Evolutionary conservation across 2,113 vertebrate species (phyloP).

Genomic region (Polyodon spathula): DNA sequence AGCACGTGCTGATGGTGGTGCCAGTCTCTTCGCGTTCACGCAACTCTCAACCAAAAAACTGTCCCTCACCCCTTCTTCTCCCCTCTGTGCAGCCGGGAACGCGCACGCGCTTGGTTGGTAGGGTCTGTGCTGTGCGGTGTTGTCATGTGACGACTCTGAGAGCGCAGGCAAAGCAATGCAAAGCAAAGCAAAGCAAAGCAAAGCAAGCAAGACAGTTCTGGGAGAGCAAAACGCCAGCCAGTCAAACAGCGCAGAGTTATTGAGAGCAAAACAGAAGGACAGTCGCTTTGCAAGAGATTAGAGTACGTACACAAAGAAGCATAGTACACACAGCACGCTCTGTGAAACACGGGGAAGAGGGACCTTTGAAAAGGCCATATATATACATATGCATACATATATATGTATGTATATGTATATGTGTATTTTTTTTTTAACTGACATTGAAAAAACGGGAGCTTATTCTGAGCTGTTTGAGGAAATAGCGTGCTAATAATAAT

Average conservation of each 20-base stretch:
- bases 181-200: no score
- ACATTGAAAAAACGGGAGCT: conserved; percentile 31
- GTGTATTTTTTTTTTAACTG: no score
- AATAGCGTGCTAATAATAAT: conserved; percentile 23
- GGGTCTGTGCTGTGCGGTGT: conserved; percentile 22
- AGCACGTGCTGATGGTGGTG: no score
- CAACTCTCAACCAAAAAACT: no score
- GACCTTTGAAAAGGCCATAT: conserved; percentile 26
- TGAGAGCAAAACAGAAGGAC: conserved; percentile 26
- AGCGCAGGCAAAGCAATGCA: conserved; percentile 26
- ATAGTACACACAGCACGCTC: conserved; percentile 26
- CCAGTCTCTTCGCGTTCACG: no score
- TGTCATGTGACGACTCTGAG: conserved; percentile 34
- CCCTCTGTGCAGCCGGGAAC: no score
- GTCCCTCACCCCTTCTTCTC: no score
- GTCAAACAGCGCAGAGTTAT: conserved; percentile 31
- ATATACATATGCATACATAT: no score
- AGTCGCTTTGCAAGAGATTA: conserved; percentile 25
- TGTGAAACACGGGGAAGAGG: conserved; percentile 23
- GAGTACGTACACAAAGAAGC: conserved; percentile 18
- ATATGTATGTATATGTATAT: no score
- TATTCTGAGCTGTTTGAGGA: conserved; percentile 32
- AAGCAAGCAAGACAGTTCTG: conserved; percentile 30
- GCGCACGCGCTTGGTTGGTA: conserved; percentile 20
- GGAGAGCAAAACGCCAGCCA: conserved; percentile 30